These are phyloP conservation scores for Hyppa rectilinea DNA, from an alignment of 2,888 invertebrate genomes.

Conservation along the genomic window DNA sequence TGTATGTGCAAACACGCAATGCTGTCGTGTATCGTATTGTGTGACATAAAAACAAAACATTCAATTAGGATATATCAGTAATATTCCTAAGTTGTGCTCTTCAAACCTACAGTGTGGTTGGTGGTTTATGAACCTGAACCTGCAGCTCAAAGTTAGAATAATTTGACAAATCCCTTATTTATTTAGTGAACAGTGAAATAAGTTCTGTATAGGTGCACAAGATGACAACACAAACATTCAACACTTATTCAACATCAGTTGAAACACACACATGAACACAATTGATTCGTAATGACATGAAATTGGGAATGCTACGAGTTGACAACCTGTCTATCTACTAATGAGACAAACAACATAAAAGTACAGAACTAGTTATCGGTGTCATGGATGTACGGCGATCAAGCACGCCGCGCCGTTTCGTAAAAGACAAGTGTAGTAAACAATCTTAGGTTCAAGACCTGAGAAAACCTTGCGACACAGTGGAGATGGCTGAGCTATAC, in stretches of 20 bases:
- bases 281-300: conserved; percentile 13
- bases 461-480: background rate
- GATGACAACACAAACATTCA: conserved; percentile 36
- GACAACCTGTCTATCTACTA: background rate
- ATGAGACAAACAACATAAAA: background rate
- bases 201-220: conserved; percentile 5
- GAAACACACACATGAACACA: conserved; percentile 10
- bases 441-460: background rate
- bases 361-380: background rate
- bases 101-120: conserved; percentile 23
- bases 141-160: background rate
- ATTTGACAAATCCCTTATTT: background rate
- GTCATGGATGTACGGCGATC: background rate
- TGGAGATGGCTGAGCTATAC: background rate
- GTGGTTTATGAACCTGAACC: conserved; percentile 12
- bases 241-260: conserved; percentile 17
- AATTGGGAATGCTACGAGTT: background rate
- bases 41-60: conserved; percentile 50
- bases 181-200: conserved; percentile 1
- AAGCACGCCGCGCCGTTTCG: background rate
- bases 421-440: conserved; percentile 1
- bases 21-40: conserved; percentile 29
- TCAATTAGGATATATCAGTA: conserved; percentile 22
- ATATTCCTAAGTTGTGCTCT: conserved; percentile 32
- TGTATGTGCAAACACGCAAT: conserved; percentile 30